Evolutionary conservation across 2,113 vertebrate genomes (phyloP), one percentile per base, ranked within the genome.

Genomic region (Cavia aperea): DNA sequence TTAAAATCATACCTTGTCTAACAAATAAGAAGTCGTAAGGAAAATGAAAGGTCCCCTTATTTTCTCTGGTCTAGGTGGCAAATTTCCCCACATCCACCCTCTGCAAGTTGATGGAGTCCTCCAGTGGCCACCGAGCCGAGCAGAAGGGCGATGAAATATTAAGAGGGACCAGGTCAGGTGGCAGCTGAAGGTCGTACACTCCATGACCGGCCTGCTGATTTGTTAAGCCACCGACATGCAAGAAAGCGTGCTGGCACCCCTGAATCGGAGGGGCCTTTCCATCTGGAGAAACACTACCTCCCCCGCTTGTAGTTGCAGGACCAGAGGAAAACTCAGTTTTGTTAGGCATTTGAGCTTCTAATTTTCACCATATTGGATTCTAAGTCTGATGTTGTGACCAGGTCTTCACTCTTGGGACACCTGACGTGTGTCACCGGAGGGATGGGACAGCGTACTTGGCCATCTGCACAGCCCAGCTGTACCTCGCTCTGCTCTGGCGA

Each of bases 21-120:
- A 94, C 7, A 90, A 7, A 46, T n/a, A 95, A 92, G 92, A 91
- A 94, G 31, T 24, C 72, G 88, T 60, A 46, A 92, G 93, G 93
- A 88, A 92, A 94, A 84, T 46, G 88, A 10, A 92, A 81, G 65
- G 36, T 84, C 29, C 85, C 70, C 83, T 75, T 86, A 23, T 43
- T 95, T 91, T 96, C 62, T 92, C 81, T 88, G 87, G 60, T 36
- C 68, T 39, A 86, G 87, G 89, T 1, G 70, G 86, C 24, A 11
- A 73, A 31, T 82, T 86, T 86, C 21, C 75, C 93, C 58, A 18
- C 65, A 58, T 23, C 24, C 66, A 88, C 90, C 87, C 16, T 84
- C 72, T 92, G 8, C 16, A 93, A 75, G 7, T n/a, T 21, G 49
- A 62, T n/a, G 81, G 88, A 93, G 94, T 94, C 43, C 62, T 86